Percentiles rank a stretch among this genome's conserved stretches.
phyloP scores from a whole-genome alignment of 1,140 invertebrate genomes.

The Coelopa frigida region DNA sequence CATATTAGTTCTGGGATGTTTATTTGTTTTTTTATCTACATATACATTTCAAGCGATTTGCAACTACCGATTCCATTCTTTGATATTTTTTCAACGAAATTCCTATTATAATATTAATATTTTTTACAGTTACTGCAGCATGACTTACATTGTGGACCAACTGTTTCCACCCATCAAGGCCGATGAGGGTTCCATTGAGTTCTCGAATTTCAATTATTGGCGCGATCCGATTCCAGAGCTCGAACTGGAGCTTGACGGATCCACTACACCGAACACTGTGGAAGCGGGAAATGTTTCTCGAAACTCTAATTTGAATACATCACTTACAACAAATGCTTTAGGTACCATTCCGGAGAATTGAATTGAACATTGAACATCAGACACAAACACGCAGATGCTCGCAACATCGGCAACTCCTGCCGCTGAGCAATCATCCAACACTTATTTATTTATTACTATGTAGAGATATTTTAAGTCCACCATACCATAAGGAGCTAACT shows the following conservation, averaged over 20 bases:
- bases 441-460: too few relatives aligned
- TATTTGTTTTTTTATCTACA: too few relatives aligned
- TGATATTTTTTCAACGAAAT: too few relatives aligned
- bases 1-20: too few relatives aligned
- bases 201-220: slow-evolving; percentile 87
- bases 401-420: too few relatives aligned
- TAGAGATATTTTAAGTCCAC: too few relatives aligned
- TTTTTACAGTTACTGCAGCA: slow-evolving; percentile 75
- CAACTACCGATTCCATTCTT: too few relatives aligned
- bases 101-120: too few relatives aligned
- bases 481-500: too few relatives aligned
- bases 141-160: slow-evolving; percentile 90
- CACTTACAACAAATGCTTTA: slow-evolving; percentile 19
- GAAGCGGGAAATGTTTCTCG: slow-evolving; percentile 10
- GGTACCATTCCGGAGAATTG: slow-evolving; percentile 41
- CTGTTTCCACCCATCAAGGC: slow-evolving; percentile 72
- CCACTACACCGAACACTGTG: neutral
- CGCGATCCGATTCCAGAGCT: slow-evolving; percentile 66
- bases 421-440: too few relatives aligned
- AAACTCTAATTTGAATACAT: slow-evolving; percentile 8
- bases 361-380: slow-evolving; percentile 8
- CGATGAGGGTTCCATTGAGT: slow-evolving; percentile 70
- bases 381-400: slow-evolving; percentile 2
- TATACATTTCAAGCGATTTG: too few relatives aligned
- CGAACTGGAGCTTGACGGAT: slow-evolving; percentile 18